Percentiles rank a stretch among this genome's conserved stretches.
phyloP scores from a whole-genome alignment of 2,888 invertebrate species.

The Archaeoteleia sp. region DNA sequence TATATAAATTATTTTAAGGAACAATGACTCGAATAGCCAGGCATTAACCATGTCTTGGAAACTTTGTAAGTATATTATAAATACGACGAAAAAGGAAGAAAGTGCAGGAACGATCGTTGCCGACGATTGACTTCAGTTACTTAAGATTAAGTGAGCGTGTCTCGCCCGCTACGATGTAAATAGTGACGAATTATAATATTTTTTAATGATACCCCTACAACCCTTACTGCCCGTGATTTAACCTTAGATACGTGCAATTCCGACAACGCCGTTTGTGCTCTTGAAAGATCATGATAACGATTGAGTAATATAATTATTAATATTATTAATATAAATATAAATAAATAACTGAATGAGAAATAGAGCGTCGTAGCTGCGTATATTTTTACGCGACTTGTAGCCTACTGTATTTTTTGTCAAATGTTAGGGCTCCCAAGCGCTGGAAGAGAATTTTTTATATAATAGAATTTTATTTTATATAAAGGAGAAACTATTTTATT shows the following conservation, averaged over 20 bases:
- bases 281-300: slow-evolving; percentile 38
- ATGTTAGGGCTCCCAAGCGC: slow-evolving; percentile 44
- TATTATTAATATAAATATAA: slow-evolving; percentile 52
- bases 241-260: slow-evolving; percentile 52
- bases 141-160: slow-evolving; percentile 46
- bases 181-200: slow-evolving; percentile 52
- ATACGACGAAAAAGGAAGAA: background rate
- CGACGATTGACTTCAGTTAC: slow-evolving; percentile 31
- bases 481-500: slow-evolving; percentile 65
- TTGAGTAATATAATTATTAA: slow-evolving; percentile 47
- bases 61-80: no score
- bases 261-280: slow-evolving; percentile 43
- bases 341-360: slow-evolving; percentile 37
- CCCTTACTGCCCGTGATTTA: slow-evolving; percentile 45
- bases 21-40: no score
- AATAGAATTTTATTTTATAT: slow-evolving; percentile 72
- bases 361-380: slow-evolving; percentile 36
- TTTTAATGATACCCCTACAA: slow-evolving; percentile 38
- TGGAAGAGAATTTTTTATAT: slow-evolving; percentile 66
- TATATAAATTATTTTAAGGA: no score
- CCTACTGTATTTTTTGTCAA: slow-evolving; percentile 38
- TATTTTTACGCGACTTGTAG: slow-evolving; percentile 39
- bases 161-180: slow-evolving; percentile 53
- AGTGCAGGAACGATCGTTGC: slow-evolving; percentile 16
- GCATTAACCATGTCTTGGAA: no score